A percentile compares a stretch with the other conserved stretches of the same genome.
Conservation (phyloP, 2,113 vertebrate genomes). For the Cyphomyrus discorhynchus region DNA sequence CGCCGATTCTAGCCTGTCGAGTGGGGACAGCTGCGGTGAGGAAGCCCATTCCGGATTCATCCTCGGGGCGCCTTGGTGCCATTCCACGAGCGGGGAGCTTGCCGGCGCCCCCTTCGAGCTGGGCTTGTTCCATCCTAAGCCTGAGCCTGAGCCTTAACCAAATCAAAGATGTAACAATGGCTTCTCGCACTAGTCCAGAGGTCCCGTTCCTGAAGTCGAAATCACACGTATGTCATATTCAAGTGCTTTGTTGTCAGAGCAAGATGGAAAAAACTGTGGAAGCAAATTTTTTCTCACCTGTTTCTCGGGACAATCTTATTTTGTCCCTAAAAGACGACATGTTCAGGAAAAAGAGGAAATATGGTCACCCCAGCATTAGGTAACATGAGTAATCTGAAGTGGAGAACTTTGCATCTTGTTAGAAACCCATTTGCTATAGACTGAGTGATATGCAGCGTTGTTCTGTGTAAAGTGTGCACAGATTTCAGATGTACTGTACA, state of each 20-base stretch:
- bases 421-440: neutral
- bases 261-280: neutral
- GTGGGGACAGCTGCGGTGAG: conserved; percentile 14
- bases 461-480: neutral
- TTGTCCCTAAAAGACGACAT: neutral
- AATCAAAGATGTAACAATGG: too few relatives aligned
- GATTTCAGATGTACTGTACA: neutral
- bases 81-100: neutral
- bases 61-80: neutral
- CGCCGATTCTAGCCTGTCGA: neutral
- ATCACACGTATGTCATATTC: neutral
- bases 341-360: neutral
- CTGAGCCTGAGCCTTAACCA: neutral
- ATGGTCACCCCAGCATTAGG: neutral
- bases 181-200: too few relatives aligned
- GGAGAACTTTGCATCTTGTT: too few relatives aligned
- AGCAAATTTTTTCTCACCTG: neutral
- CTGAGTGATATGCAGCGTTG: neutral
- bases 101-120: neutral
- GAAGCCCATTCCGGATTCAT: neutral
- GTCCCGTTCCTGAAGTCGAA: too few relatives aligned
- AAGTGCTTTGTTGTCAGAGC: neutral
- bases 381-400: neutral
- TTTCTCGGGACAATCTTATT: neutral
- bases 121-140: neutral